phyloP scores from a whole-genome alignment of 64 coral and sea anemone species.

The Pocillopora verrucosa region DNA sequence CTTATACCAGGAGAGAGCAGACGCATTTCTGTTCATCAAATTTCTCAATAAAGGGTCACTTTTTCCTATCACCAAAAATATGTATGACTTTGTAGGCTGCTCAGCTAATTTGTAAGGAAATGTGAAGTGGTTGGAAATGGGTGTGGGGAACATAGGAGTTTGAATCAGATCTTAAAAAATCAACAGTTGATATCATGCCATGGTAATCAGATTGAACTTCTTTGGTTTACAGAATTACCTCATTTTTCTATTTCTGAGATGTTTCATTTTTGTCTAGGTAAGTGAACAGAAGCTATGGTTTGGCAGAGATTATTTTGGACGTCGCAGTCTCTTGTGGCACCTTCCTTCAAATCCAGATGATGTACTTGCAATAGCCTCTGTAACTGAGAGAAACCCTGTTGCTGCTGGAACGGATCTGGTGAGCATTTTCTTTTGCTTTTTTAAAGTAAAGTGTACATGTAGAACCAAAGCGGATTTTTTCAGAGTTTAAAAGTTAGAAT shows the following conservation, averaged over 20 bases:
- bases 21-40: too few relatives aligned
- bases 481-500: too few relatives aligned
- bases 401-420: conserved; percentile 44
- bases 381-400: conserved; percentile 38
- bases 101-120: too few relatives aligned
- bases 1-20: too few relatives aligned
- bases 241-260: neutral
- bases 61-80: too few relatives aligned
- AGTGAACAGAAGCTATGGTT: conserved; percentile 78
- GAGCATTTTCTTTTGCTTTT: neutral
- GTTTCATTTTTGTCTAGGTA: conserved; percentile 7
- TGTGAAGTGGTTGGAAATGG: too few relatives aligned
- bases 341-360: conserved; percentile 63
- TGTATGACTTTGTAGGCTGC: too few relatives aligned
- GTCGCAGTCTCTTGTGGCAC: conserved; percentile 88
- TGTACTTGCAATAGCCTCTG: conserved; percentile 66
- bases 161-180: too few relatives aligned
- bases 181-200: neutral
- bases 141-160: too few relatives aligned
- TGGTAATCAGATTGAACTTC: neutral
- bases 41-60: too few relatives aligned
- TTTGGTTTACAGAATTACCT: neutral
- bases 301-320: conserved; percentile 95
- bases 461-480: too few relatives aligned
- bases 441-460: neutral